A percentile compares a stretch with the other conserved stretches of the same genome.
phyloP scores from a whole-genome alignment of 35 echinoderm and acorn worm genomes.

The Eucidaris tribuloides region DNA sequence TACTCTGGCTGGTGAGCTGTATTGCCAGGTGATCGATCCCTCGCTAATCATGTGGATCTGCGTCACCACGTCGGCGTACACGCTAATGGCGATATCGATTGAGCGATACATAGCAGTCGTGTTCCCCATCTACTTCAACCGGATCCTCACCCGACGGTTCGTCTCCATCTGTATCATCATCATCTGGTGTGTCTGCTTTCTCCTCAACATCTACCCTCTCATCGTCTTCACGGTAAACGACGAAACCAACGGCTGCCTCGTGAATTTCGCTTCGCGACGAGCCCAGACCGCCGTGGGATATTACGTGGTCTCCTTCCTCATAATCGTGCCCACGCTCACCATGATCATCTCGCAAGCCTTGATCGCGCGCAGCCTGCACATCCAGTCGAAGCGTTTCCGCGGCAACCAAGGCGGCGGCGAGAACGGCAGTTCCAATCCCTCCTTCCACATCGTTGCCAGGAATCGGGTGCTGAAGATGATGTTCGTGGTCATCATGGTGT shows the following conservation, averaged over 20 bases:
- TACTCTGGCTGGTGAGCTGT: slow-evolving; percentile 22
- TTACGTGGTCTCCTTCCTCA: slow-evolving; percentile 23
- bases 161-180: slow-evolving; percentile 19
- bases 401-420: too few species aligned
- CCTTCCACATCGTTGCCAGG: neutral
- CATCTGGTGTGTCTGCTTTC: slow-evolving; percentile 28
- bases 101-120: slow-evolving; percentile 59
- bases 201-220: too few species aligned
- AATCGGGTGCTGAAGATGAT: slow-evolving; percentile 2
- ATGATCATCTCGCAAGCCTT: slow-evolving; percentile 35
- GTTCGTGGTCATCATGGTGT: slow-evolving; percentile 17
- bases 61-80: slow-evolving; percentile 41
- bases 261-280: too few species aligned
- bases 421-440: too few species aligned
- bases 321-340: slow-evolving; percentile 29
- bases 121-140: slow-evolving; percentile 25
- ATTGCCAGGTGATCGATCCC: slow-evolving; percentile 44
- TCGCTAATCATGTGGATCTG: slow-evolving; percentile 42
- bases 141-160: slow-evolving; percentile 21
- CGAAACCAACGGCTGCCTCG: slow-evolving; percentile 16
- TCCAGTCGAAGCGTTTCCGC: slow-evolving; percentile 8
- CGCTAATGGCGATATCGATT: slow-evolving; percentile 34
- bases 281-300: neutral
- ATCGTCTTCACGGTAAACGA: neutral
- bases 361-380: slow-evolving; percentile 10